Percentiles rank a stretch among this genome's conserved stretches.
Evolutionary conservation across 2,888 invertebrate species (phyloP).

Genomic region (Drosophila atroscutellata): DNA sequence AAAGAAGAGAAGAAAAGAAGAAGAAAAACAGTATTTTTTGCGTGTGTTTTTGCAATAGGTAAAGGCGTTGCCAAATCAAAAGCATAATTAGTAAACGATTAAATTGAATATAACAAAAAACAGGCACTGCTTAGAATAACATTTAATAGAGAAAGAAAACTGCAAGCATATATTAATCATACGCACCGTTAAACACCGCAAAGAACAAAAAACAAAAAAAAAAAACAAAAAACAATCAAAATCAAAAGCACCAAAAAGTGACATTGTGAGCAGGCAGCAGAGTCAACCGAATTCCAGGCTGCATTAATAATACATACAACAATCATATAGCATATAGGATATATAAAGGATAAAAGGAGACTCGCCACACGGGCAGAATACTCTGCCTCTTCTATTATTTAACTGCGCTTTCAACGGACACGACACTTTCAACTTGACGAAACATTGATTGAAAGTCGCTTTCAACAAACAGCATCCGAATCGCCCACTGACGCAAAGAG

Average conservation of each 20-base stretch:
- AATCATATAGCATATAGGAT: constrained; percentile 54
- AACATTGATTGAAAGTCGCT: constrained; percentile 73
- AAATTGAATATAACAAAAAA: constrained; percentile 15
- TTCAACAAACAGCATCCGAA: constrained; percentile 70
- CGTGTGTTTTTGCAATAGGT: constrained; percentile 37
- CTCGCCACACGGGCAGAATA: constrained; percentile 32
- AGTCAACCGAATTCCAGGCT: constrained; percentile 36
- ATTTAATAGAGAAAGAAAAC: constrained; percentile 8
- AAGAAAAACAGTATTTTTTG: constrained; percentile 35
- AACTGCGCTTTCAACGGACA: constrained; percentile 74
- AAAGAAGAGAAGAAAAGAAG: constrained; percentile 14
- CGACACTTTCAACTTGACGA: constrained; percentile 65
- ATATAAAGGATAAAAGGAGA: constrained; percentile 43
- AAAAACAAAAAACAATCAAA: constrained; percentile 15
- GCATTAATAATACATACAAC: constrained; percentile 67
- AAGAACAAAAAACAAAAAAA: constrained; percentile 27
- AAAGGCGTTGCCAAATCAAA: constrained; percentile 73
- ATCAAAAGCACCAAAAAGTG: constrained; percentile 47
- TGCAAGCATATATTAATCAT: constrained; percentile 53
- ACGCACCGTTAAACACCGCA: constrained; percentile 62
- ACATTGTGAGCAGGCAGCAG: constrained; percentile 39
- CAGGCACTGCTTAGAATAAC: constrained; percentile 33
- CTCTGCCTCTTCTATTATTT: constrained; percentile 72
- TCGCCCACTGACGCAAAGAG: background rate
- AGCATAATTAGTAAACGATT: constrained; percentile 15